These are phyloP conservation scores for Notodonta ziczac DNA, from an alignment of 2,888 invertebrate genomes.

Conservation along the genomic window DNA sequence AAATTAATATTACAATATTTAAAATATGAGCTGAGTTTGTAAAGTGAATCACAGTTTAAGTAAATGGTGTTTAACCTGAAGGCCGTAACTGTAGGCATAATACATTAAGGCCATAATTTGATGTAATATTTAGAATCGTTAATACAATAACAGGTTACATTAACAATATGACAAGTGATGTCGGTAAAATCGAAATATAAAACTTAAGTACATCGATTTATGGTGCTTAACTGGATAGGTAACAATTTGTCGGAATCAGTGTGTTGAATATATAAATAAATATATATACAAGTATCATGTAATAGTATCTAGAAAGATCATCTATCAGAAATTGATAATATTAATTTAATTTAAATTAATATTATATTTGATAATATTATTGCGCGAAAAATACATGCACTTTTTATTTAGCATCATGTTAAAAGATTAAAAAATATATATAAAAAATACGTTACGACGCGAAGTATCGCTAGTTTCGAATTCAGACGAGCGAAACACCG, in stretches of 20 bases:
- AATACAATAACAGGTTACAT: conserved; percentile 49
- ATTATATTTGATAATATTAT: conserved; percentile 26
- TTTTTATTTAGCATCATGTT: conserved; percentile 43
- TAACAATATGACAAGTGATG: conserved; percentile 43
- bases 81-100: conserved; percentile 65
- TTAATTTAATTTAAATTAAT: too few relatives aligned
- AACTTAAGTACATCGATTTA: conserved; percentile 68
- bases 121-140: conserved; percentile 54
- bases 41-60: conserved; percentile 79
- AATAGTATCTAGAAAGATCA: conserved; percentile 21
- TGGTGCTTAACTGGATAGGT: conserved; percentile 40
- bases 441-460: conserved; percentile 51
- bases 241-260: conserved; percentile 35
- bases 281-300: conserved; percentile 29
- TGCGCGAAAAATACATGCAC: conserved; percentile 34
- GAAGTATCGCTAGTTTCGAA: conserved; percentile 56
- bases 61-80: conserved; percentile 71
- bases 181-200: conserved; percentile 59
- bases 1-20: conserved; percentile 46
- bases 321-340: conserved; percentile 20
- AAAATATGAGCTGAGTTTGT: conserved; percentile 72
- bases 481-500: conserved; percentile 53
- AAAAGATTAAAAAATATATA: conserved; percentile 59
- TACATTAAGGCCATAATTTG: conserved; percentile 62
- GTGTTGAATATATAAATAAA: conserved; percentile 15